phyloP scores from a whole-genome alignment of 2,797 vertebrate species.

The Dallia pectoralis region DNA sequence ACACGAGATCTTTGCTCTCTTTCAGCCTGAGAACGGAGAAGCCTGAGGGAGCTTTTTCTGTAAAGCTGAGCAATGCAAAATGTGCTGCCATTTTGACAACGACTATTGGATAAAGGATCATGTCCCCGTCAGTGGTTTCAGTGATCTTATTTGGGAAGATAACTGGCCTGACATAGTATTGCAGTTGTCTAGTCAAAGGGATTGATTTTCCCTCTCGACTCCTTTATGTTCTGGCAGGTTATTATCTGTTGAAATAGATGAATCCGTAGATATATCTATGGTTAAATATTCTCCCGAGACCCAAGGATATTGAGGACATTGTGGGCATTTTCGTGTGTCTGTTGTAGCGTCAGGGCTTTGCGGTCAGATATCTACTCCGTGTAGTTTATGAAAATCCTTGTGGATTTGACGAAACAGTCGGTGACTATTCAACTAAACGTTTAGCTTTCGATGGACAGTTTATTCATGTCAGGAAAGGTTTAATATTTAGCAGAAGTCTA shows the following conservation, averaged over 20 bases:
- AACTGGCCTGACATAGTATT: slow-evolving; percentile 8
- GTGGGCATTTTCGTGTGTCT: background rate
- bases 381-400: background rate
- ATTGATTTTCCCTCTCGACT: slow-evolving; percentile 21
- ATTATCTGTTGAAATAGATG: slow-evolving; percentile 19
- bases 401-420: background rate
- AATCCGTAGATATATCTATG: background rate
- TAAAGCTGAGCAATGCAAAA: background rate
- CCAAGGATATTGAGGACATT: background rate
- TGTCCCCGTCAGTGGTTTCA: background rate
- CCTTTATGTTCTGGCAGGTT: slow-evolving; percentile 26
- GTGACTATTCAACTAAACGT: background rate
- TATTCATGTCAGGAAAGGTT: background rate
- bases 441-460: background rate
- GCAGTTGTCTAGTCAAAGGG: slow-evolving; percentile 20
- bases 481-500: background rate
- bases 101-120: slow-evolving; percentile 6
- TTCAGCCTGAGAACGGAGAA: background rate
- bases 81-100: background rate
- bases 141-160: background rate
- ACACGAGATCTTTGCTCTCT: background rate
- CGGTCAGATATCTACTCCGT: rapidly evolving
- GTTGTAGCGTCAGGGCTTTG: background rate
- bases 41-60: background rate
- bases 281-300: background rate